These are phyloP conservation scores for Phallusia fumigata DNA, from an alignment of 23 tunicate species.

Conservation along the genomic window DNA sequence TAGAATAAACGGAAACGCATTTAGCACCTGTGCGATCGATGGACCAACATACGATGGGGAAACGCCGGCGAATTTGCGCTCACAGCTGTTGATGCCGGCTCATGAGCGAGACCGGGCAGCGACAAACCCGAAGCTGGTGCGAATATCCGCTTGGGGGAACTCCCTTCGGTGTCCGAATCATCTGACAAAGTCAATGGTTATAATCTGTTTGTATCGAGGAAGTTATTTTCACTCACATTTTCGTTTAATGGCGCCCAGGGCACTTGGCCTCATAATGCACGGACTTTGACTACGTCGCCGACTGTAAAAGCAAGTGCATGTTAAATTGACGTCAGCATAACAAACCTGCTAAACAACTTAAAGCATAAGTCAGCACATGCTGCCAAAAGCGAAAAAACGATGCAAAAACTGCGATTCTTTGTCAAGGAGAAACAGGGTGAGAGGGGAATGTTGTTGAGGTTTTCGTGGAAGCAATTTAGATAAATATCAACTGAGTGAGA, in stretches of 20 bases:
- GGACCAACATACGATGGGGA: conserved; percentile 28
- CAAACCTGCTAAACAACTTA: too few species aligned
- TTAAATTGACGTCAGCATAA: too few species aligned
- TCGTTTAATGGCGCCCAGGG: conserved; percentile 69
- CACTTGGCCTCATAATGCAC: conserved; percentile 78
- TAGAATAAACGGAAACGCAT: too few species aligned
- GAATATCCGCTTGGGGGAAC: conserved; percentile 73
- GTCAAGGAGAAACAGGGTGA: too few species aligned
- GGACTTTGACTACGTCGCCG: conserved; percentile 93
- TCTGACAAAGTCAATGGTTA: conserved; percentile 9
- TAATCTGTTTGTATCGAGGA: too few species aligned
- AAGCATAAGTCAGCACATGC: too few species aligned
- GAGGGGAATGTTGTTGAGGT: too few species aligned
- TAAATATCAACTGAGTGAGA: too few species aligned
- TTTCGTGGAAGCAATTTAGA: too few species aligned
- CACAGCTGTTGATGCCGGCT: not conserved
- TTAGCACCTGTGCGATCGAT: conserved; percentile 73
- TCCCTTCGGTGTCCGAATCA: conserved; percentile 80
- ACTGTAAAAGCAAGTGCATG: conserved; percentile 19
- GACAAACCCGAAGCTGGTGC: conserved; percentile 9
- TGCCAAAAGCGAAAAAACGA: too few species aligned
- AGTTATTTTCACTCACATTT: conserved; percentile 58
- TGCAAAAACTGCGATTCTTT: too few species aligned
- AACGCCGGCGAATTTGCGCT: conserved; percentile 14
- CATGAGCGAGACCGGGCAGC: conserved; percentile 20